Percentiles rank a stretch among this genome's conserved stretches.
phyloP scores from a whole-genome alignment of 1,140 invertebrate genomes.

The Cataglyphis hispanica region DNA sequence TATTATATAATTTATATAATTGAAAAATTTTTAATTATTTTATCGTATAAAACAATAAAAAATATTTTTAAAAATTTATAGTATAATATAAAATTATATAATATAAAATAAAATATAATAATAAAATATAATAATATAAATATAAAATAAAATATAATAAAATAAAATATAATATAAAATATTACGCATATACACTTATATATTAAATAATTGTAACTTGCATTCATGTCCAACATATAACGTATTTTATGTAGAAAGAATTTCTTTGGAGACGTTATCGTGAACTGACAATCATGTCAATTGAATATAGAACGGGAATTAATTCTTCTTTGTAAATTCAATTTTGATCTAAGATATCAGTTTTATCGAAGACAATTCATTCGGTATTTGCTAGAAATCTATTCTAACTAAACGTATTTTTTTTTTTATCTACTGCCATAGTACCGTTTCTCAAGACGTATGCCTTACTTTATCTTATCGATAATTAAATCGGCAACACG shows the following conservation, averaged over 20 bases:
- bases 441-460: neutral
- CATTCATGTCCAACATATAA: constrained; percentile 16
- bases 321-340: neutral
- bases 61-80: too few species aligned
- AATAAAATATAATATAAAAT: too few species aligned
- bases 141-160: too few species aligned
- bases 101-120: too few species aligned
- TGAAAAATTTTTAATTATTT: neutral
- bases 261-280: neutral
- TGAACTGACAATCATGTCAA: neutral
- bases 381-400: neutral
- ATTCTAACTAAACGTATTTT: neutral
- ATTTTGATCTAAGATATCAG: neutral
- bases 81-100: too few species aligned
- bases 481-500: constrained; percentile 33
- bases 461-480: constrained; percentile 36
- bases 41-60: neutral
- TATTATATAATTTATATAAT: neutral
- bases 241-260: neutral
- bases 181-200: too few species aligned
- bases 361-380: neutral
- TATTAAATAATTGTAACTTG: neutral
- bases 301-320: constrained; percentile 13
- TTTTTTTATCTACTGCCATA: constrained; percentile 29
- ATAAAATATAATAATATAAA: too few species aligned